Base-by-base conservation (phyloP, 2,888 invertebrate genomes). In the Drosophila monieri region DNA sequence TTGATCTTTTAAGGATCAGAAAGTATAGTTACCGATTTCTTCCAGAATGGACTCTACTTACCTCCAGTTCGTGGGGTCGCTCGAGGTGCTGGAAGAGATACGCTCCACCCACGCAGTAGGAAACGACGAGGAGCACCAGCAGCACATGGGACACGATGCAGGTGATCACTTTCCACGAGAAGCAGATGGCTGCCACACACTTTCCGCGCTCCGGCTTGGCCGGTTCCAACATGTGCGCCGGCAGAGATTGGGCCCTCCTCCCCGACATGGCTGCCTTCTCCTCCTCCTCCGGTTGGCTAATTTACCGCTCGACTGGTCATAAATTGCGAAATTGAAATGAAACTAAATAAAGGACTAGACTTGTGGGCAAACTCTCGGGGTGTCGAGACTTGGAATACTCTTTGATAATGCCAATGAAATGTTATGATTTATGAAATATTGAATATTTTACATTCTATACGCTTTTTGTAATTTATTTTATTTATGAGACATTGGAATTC, bases 81-180 rank as follows among this genome's bases (percentile, higher is more conserved):
- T 97, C 97, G 62, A 97, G 92, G 52, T 93, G 93, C 91, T 95
- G 95, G 92, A 98, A 97, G 65, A 96, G 95, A 89, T 95, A 95
- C 14, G 97, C 97, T 8, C 97, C 97, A 59, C 97, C 94, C 83
- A 97, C 94, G 92, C 97, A 97, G 92, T 98, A 98, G 30, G 96
- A 95, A 72, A 97, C 96, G 78, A 98, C 97, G 90, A 97, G 92
- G 67, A 96, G 95, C 81, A 97, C 95, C 86, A 97, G 94, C 83
- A 96, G 95, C 86, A 97, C 95, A 93, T 97, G 97, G 0, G 97
- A 96, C 89, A 97, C 95, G 78, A 97, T 93, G 92, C 97, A 97
- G 57, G 96, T 95, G 90, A 95, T 94, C 46, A 96, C 94, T 92
- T 95, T 95, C 95, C 96, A 96, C 46, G 95, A 92, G 64, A 91